phyloP scores from a whole-genome alignment of 2,113 vertebrate genomes.

The Aphelocoma coerulescens region DNA sequence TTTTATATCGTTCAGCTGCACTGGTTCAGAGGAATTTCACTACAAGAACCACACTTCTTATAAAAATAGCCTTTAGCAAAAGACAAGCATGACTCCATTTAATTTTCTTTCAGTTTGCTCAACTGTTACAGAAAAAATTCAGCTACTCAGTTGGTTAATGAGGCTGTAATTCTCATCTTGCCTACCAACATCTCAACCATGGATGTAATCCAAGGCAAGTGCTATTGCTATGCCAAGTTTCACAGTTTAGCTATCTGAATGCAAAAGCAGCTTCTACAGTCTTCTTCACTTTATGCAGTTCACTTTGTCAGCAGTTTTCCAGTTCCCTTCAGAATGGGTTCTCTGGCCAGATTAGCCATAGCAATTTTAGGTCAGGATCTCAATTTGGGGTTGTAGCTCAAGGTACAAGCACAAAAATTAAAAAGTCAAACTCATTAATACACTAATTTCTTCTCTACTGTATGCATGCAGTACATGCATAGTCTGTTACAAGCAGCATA shows the following conservation, averaged over 20 bases:
- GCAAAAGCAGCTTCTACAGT: not conserved
- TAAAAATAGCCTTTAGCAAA: not conserved
- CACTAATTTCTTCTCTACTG: not conserved
- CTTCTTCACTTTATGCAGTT: not conserved
- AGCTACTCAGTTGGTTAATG: slow-evolving; percentile 16
- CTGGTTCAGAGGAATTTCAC: not conserved
- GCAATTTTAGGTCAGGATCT: not conserved
- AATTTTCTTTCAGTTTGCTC: slow-evolving; percentile 10
- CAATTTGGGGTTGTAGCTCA: not conserved
- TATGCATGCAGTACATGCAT: not conserved
- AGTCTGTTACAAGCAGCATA: not conserved
- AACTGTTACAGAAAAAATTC: not conserved
- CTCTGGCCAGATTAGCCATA: not conserved
- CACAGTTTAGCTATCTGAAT: slow-evolving; percentile 17
- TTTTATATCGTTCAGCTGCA: not conserved
- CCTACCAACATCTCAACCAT: slow-evolving; percentile 14
- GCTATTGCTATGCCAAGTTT: slow-evolving; percentile 12
- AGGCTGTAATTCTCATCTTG: slow-evolving; percentile 32
- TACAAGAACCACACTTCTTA: not conserved
- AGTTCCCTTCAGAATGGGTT: not conserved
- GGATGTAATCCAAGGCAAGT: slow-evolving; percentile 7
- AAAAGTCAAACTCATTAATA: not conserved
- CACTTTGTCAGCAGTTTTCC: not conserved
- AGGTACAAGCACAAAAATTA: not conserved
- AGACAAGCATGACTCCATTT: not conserved